Evolutionary conservation across 2,113 vertebrate species (phyloP).

Genomic region (Pycnonotus jocosus): DNA sequence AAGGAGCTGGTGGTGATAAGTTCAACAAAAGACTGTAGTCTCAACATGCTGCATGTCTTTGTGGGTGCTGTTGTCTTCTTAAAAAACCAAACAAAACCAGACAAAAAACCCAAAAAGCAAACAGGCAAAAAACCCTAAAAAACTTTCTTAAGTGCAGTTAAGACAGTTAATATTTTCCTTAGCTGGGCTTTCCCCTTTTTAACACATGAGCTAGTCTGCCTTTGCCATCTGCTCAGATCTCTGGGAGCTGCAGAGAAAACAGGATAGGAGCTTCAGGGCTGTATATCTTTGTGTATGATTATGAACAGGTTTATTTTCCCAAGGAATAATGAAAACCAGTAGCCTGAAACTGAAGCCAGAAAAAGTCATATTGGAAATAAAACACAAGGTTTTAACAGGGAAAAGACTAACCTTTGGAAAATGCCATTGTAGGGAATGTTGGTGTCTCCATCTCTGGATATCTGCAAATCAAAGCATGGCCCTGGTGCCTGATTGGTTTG

Average conservation of each 20-base stretch:
- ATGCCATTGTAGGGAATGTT: background rate
- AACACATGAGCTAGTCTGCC: background rate
- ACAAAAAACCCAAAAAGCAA: no score
- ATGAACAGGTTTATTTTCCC: conserved; percentile 5
- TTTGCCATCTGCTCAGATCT: background rate
- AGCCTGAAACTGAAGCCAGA: conserved; percentile 8
- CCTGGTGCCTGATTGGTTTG: fast-evolving
- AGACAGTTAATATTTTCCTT: background rate
- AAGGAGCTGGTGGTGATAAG: background rate
- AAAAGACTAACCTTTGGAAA: background rate
- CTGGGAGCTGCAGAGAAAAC: background rate
- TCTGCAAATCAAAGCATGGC: background rate
- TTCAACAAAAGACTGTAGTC: background rate
- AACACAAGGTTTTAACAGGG: background rate
- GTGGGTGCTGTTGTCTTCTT: background rate
- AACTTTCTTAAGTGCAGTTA: background rate
- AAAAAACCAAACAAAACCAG: background rate
- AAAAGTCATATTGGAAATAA: background rate
- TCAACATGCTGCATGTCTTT: background rate
- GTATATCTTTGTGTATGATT: background rate
- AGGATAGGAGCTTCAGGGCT: background rate
- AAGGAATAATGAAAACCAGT: conserved; percentile 44
- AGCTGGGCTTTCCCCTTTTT: background rate
- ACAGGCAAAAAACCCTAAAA: no score
- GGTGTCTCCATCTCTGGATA: background rate